Evolutionary conservation across 2,888 invertebrate species (phyloP).

Genomic region (Pseudolycoriella hygida): DNA sequence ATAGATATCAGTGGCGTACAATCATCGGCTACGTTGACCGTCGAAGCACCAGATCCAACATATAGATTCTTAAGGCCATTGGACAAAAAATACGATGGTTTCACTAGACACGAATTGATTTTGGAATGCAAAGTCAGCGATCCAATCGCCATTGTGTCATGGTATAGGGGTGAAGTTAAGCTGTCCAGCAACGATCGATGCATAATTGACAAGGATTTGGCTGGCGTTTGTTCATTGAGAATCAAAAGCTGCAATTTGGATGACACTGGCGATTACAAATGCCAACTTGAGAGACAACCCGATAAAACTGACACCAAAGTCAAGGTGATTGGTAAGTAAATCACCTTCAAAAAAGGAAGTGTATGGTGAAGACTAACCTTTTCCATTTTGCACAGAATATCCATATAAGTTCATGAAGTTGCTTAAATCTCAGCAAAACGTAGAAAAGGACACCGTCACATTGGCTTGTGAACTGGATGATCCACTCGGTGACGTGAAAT

Average conservation of each 20-base stretch:
- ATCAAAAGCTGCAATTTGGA: slow-evolving; percentile 68
- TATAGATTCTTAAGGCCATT: slow-evolving; percentile 85
- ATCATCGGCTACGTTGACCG: slow-evolving; percentile 80
- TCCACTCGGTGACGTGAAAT: slow-evolving; percentile 83
- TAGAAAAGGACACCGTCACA: slow-evolving; percentile 85
- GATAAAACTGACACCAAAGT: slow-evolving; percentile 72
- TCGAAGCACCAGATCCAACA: slow-evolving; percentile 91
- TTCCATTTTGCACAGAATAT: slow-evolving; percentile 78
- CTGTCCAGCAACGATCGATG: slow-evolving; percentile 65
- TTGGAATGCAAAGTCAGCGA: slow-evolving; percentile 90
- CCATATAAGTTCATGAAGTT: slow-evolving; percentile 89
- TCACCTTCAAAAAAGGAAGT: too few species aligned
- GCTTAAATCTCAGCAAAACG: slow-evolving; percentile 80
- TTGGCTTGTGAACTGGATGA: slow-evolving; percentile 94
- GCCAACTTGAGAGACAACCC: slow-evolving; percentile 74
- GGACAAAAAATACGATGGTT: slow-evolving; percentile 76
- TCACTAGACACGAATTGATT: slow-evolving; percentile 72
- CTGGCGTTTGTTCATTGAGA: slow-evolving; percentile 72
- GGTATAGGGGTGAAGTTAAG: slow-evolving; percentile 71
- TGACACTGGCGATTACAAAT: slow-evolving; percentile 78
- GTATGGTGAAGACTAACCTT: too few species aligned
- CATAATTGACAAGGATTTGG: slow-evolving; percentile 81
- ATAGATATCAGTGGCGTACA: slow-evolving; percentile 83
- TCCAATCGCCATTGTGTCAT: slow-evolving; percentile 80
- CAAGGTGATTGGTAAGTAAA: slow-evolving; percentile 53